phyloP scores from a whole-genome alignment of 2,888 invertebrate species.

The Petrolisthes cinctipes region DNA sequence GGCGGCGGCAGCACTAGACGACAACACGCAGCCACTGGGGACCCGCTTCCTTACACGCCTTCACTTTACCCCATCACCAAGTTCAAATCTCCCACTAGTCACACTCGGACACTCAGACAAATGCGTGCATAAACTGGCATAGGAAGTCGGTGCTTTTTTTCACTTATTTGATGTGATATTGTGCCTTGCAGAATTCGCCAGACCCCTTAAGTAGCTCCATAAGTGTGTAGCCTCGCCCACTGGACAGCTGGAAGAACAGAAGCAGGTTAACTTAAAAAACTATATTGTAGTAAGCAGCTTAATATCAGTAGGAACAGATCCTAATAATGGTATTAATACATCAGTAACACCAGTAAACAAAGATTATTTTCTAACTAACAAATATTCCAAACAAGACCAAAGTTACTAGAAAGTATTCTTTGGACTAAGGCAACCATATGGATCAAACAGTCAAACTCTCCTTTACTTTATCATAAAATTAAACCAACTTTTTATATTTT shows the following conservation, averaged over 20 bases:
- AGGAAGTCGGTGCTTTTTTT: conserved; percentile 33
- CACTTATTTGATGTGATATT: conserved; percentile 65
- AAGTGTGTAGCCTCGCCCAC: conserved; percentile 66
- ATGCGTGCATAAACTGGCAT: conserved; percentile 50
- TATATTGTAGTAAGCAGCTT: too few relatives aligned
- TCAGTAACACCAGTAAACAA: too few relatives aligned
- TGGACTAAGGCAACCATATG: too few relatives aligned
- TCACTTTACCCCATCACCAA: conserved; percentile 63
- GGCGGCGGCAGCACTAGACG: conserved; percentile 50
- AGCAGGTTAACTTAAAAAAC: too few relatives aligned
- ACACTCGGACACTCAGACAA: conserved; percentile 53
- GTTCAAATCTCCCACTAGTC: conserved; percentile 59
- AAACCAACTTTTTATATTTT: too few relatives aligned
- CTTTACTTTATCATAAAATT: too few relatives aligned
- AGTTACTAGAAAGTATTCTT: too few relatives aligned
- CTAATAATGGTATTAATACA: too few relatives aligned
- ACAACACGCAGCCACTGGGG: conserved; percentile 57
- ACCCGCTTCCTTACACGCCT: conserved; percentile 50
- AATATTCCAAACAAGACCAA: too few relatives aligned
- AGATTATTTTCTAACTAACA: too few relatives aligned
- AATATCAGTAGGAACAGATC: too few relatives aligned
- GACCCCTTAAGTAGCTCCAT: conserved; percentile 66
- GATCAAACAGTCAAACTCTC: too few relatives aligned
- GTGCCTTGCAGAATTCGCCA: conserved; percentile 66
- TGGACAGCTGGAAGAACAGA: conserved; percentile 63